phyloP scores from a whole-genome alignment of 2,797 vertebrate species.

The Melopsittacus undulatus region DNA sequence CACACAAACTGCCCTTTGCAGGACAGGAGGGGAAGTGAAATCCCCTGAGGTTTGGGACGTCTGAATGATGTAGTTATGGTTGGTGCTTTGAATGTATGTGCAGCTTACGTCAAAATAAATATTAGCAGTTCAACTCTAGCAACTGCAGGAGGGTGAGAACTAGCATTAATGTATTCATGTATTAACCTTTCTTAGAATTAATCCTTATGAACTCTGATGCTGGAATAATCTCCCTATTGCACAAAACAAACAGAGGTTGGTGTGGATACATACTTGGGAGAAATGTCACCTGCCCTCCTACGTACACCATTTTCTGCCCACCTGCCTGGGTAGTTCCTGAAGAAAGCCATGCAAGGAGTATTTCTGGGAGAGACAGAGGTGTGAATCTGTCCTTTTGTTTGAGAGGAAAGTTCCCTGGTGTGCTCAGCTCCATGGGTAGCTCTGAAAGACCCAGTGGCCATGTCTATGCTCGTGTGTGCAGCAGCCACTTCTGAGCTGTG shows the following conservation, averaged over 20 bases:
- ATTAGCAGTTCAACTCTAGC: neutral
- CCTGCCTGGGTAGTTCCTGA: neutral
- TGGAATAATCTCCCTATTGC: neutral
- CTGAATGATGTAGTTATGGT: slow-evolving; percentile 41
- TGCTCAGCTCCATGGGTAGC: neutral
- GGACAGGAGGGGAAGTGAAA: neutral
- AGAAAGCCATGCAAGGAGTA: neutral
- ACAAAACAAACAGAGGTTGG: neutral
- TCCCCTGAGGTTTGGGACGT: neutral
- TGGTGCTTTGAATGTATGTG: neutral
- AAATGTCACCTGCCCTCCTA: neutral
- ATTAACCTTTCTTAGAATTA: neutral
- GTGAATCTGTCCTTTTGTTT: neutral
- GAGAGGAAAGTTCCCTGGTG: neutral
- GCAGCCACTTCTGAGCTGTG: neutral
- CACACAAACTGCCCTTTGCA: slow-evolving; percentile 10
- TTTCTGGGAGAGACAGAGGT: neutral
- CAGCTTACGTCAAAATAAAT: slow-evolving; percentile 11
- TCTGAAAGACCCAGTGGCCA: neutral
- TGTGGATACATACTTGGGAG: neutral
- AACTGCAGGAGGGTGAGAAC: neutral
- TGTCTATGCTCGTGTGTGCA: neutral
- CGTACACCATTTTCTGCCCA: neutral
- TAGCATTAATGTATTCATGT: neutral
- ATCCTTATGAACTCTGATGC: neutral